These are phyloP conservation scores for Hydrotaea cyrtoneurina DNA, from an alignment of 2,888 invertebrate genomes.

Conservation along the genomic window DNA sequence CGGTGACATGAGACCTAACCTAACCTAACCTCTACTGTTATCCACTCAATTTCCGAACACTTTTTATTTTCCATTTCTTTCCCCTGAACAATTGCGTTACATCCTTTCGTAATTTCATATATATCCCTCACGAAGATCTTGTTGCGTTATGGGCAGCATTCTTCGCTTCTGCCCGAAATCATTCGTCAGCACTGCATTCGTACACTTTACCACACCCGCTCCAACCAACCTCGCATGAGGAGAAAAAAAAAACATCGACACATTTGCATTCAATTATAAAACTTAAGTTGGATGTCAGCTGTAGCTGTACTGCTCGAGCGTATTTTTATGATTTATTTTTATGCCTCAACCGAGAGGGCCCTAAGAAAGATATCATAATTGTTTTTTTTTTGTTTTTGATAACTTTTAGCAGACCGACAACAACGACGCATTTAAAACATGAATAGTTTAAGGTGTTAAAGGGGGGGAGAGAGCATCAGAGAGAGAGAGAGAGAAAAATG, in stretches of 20 bases:
- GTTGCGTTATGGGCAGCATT: no score
- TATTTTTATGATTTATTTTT: slow-evolving; percentile 58
- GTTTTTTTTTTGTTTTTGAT: no score
- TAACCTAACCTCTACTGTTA: no score
- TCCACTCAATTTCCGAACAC: no score
- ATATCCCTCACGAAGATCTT: no score
- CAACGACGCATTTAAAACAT: slow-evolving; percentile 24
- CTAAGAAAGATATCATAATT: slow-evolving; percentile 54
- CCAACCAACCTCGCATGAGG: no score
- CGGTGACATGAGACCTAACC: no score
- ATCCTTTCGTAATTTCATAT: no score
- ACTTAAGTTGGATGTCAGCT: slow-evolving; percentile 72
- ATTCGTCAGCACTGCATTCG: no score
- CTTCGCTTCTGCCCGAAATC: no score
- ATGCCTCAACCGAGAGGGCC: slow-evolving; percentile 52
- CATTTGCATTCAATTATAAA: slow-evolving; percentile 78
- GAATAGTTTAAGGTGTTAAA: slow-evolving; percentile 68
- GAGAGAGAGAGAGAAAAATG: neutral
- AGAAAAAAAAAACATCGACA: slow-evolving; percentile 17
- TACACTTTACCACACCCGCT: neutral
- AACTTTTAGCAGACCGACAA: slow-evolving; percentile 9
- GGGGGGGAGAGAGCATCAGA: slow-evolving; percentile 48
- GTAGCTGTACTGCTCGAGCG: slow-evolving; percentile 74
- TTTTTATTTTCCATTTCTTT: no score
- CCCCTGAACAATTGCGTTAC: no score